These are phyloP conservation scores for Trematomus bernacchii DNA, from an alignment of 2,797 vertebrate genomes.

Conservation along the genomic window DNA sequence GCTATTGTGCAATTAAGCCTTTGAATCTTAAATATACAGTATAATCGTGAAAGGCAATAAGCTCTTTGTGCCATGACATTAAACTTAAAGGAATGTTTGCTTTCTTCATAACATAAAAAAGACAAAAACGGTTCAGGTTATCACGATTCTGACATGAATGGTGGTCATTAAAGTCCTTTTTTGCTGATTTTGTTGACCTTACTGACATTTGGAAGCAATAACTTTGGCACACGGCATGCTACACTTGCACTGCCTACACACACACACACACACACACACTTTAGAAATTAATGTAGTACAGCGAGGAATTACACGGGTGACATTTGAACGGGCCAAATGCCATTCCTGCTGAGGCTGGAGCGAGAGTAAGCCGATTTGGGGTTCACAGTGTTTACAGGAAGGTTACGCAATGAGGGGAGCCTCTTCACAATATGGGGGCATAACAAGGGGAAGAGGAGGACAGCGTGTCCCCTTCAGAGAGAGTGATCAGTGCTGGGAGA, in stretches of 20 bases:
- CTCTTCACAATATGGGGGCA: constrained; percentile 67
- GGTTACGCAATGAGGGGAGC: constrained; percentile 72
- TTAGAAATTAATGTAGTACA: constrained; percentile 61
- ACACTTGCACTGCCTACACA: constrained; percentile 41
- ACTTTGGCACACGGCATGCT: constrained; percentile 37
- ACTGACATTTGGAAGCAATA: constrained; percentile 39
- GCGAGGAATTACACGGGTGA: constrained; percentile 66
- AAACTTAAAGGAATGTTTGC: constrained; percentile 11
- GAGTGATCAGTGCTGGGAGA: constrained; percentile 8
- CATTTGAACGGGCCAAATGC: constrained; percentile 76
- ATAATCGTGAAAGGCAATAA: constrained; percentile 5
- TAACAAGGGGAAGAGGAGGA: constrained; percentile 46
- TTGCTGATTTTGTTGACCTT: background rate
- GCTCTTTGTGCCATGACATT: constrained; percentile 1
- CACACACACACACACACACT: constrained; percentile 19
- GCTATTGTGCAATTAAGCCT: no score
- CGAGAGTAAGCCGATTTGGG: constrained; percentile 72
- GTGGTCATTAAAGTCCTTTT: background rate
- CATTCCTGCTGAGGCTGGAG: constrained; percentile 65
- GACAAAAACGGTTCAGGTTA: background rate
- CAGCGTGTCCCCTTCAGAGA: constrained; percentile 35
- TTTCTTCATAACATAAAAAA: background rate
- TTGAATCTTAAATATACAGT: constrained; percentile 2
- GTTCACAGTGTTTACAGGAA: constrained; percentile 50
- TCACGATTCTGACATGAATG: background rate